A percentile compares a stretch with the other conserved stretches of the same genome.
Evolutionary conservation across 2,113 vertebrate genomes (phyloP).

Genomic region (Apus apus): DNA sequence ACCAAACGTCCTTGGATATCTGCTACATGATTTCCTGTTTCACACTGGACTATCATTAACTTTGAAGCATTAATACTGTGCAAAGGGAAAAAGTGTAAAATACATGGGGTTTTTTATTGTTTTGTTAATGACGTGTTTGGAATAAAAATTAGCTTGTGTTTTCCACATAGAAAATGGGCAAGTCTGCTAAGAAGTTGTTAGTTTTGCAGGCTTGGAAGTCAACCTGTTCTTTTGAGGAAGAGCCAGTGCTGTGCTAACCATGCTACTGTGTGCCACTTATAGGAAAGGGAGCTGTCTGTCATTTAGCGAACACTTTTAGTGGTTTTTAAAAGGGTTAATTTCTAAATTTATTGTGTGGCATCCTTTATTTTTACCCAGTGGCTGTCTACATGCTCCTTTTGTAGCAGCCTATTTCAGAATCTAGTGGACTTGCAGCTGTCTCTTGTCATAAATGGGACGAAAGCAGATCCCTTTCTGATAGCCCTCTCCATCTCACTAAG

Average conservation of each 20-base stretch:
- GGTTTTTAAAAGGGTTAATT: not conserved
- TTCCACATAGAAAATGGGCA: not conserved
- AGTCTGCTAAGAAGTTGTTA: not conserved
- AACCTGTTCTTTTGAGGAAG: not conserved
- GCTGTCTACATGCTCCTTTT: not conserved
- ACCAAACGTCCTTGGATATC: not conserved
- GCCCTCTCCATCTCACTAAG: not conserved
- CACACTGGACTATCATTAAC: not conserved
- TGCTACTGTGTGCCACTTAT: not conserved
- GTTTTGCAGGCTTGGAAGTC: not conserved
- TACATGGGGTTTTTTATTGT: not conserved
- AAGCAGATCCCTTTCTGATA: not conserved
- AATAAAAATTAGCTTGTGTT: not conserved
- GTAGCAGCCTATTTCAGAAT: not conserved
- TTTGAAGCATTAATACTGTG: not conserved
- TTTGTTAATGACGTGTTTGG: not conserved
- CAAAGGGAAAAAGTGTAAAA: not conserved
- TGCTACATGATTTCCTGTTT: not conserved
- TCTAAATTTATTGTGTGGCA: not conserved
- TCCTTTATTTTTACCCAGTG: not conserved
- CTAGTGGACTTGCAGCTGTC: not conserved
- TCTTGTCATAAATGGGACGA: not conserved
- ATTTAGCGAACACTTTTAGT: not conserved
- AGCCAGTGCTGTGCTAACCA: not conserved
- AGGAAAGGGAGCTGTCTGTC: not conserved